A percentile compares a stretch with the other conserved stretches of the same genome.
Conservation (phyloP, 2,888 invertebrate genomes). For the Lasioglossum malachurum region DNA sequence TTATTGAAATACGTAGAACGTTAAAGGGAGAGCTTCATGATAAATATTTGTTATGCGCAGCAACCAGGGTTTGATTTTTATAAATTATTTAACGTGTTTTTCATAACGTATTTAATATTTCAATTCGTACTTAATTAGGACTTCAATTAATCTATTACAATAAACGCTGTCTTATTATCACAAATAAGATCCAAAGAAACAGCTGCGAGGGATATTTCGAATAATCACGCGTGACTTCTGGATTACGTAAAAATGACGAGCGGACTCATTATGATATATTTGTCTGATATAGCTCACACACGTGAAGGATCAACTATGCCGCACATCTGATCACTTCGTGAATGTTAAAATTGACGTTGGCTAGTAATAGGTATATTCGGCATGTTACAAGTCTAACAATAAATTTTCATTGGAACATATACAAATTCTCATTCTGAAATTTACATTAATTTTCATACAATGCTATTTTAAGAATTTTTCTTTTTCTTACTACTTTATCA, state of each 20-base stretch:
- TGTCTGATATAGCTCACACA: neutral
- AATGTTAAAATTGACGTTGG: neutral
- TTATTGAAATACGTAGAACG: neutral
- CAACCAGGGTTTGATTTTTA: neutral
- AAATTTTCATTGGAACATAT: neutral
- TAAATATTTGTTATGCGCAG: neutral
- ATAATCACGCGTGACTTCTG: neutral
- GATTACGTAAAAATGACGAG: constrained; percentile 65
- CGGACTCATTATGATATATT: constrained; percentile 23
- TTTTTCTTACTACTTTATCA: no score
- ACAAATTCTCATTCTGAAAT: neutral
- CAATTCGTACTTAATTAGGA: neutral
- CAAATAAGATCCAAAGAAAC: neutral
- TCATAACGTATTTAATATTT: neutral
- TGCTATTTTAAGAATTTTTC: neutral
- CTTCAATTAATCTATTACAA: neutral
- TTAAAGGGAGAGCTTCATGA: neutral
- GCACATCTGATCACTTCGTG: neutral
- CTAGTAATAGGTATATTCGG: neutral
- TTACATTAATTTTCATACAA: neutral
- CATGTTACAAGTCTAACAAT: neutral
- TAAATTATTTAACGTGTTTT: neutral
- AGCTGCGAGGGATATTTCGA: constrained; percentile 10
- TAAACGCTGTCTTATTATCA: neutral
- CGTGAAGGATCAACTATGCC: neutral